A percentile compares a stretch with the other conserved stretches of the same genome.
phyloP scores from a whole-genome alignment of 2,113 vertebrate species.

The Aptenodytes patagonicus region DNA sequence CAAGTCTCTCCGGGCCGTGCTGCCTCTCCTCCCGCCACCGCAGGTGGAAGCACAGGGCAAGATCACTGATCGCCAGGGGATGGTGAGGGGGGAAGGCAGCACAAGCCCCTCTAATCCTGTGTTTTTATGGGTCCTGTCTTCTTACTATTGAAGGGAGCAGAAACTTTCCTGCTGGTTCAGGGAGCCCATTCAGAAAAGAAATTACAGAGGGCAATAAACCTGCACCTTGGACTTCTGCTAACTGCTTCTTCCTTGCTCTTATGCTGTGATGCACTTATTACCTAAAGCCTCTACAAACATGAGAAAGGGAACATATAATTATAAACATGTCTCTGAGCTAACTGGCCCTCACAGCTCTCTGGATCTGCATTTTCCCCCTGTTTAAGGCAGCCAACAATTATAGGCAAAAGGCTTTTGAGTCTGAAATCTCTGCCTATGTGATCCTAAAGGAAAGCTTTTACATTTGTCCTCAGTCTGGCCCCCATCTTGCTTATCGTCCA shows the following conservation, averaged over 20 bases:
- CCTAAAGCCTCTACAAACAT: background rate
- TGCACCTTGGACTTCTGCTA: constrained; percentile 4
- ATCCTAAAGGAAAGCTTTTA: background rate
- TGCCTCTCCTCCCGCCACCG: background rate
- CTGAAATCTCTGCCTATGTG: background rate
- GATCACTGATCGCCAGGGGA: background rate
- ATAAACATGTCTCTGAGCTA: background rate
- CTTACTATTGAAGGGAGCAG: background rate
- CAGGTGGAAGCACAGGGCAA: background rate
- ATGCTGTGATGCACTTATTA: background rate
- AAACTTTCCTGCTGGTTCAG: background rate
- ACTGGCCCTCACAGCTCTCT: background rate
- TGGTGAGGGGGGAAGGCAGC: background rate
- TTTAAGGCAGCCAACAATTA: background rate
- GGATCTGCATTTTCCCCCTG: background rate
- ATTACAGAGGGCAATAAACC: background rate
- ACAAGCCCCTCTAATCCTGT: background rate
- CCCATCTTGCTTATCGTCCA: background rate
- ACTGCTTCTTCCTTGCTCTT: background rate
- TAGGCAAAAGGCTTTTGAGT: background rate
- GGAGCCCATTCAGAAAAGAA: background rate
- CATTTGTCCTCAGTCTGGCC: background rate
- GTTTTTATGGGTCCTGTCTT: background rate
- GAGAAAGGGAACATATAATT: background rate
- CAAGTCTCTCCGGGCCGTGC: fast-evolving